A percentile compares a stretch with the other conserved stretches of the same genome.
phyloP scores from a whole-genome alignment of 2,113 vertebrate species.

The Bombycilla garrulus region DNA sequence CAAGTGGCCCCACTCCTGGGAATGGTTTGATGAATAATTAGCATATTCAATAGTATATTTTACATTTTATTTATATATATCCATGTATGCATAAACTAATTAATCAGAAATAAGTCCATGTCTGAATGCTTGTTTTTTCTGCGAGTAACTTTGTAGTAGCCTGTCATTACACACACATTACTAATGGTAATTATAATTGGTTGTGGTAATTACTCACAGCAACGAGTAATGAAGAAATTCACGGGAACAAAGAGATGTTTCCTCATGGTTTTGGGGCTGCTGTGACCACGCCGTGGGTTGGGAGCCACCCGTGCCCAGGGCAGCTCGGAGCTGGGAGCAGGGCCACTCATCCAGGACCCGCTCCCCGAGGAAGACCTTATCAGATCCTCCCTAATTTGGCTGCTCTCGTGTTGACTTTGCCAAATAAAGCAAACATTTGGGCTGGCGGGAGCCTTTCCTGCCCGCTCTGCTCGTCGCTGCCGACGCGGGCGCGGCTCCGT shows the following conservation, averaged over 20 bases:
- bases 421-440: neutral
- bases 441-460: neutral
- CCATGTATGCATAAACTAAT: fast-evolving
- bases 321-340: neutral
- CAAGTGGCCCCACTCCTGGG: neutral
- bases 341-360: neutral
- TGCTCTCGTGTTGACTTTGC: neutral
- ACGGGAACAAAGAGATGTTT: neutral
- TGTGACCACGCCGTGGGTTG: fast-evolving
- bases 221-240: neutral
- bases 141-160: neutral
- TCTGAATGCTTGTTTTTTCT: neutral
- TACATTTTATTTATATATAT: neutral
- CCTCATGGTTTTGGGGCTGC: neutral
- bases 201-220: neutral
- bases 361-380: neutral
- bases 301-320: neutral
- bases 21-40: neutral
- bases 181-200: fast-evolving
- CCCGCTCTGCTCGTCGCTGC: neutral
- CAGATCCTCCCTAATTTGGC: neutral
- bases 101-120: fast-evolving
- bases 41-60: neutral
- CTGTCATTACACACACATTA: neutral
- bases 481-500: neutral